Evolutionary conservation across 2,113 vertebrate species (phyloP), one percentile per base, ranked within the genome.

Genomic region (Forbesichthys papilliferus): DNA sequence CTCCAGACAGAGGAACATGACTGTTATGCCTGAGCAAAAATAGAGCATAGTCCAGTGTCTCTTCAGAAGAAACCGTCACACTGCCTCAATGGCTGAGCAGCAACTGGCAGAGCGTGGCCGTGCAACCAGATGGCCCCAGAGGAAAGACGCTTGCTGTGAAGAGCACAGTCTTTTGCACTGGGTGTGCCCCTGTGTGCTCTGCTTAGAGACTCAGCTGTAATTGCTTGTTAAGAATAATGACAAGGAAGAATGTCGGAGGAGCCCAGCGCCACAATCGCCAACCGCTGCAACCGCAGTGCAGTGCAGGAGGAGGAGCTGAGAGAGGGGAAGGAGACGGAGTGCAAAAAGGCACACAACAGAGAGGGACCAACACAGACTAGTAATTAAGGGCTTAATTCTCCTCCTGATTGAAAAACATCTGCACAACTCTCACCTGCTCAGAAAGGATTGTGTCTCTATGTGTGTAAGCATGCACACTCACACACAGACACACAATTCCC

Each of bases 201-300:
- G 78, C 81, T 85, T n/a, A 9, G 77, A 80, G 79, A 86, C 78
- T 81, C 9, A 61, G 78, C 82, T 84, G 79, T 84, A 86, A 89
- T 85, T 86, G 87, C 88, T 90, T 90, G 88, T 91, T 90, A 89
- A 90, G 85, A 85, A 90, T 90, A 91, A 91, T 91, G 86, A 90
- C 84, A 87, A 86, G 87, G 89, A 68, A 82, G 75, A 75, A 68
- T 90, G 80, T 87, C 79, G 7, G 73, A 86, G 80, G 84, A 85
- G 78, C 74, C 69, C 70, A 60, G 65, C 72, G 48, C 87, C 66
- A 48, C 81, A 84, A 85, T 85, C 84, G 77, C 74, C 83, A 87
- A 75, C 61, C 78, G 27, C 86, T 76, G 11, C 79, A 82, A 86
- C 85, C 79, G 73, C 87, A 87, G 78, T 66, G 86, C 81, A 84